These are phyloP conservation scores for Halictus ligatus DNA, from an alignment of 2,888 invertebrate species.

Conservation along the genomic window DNA sequence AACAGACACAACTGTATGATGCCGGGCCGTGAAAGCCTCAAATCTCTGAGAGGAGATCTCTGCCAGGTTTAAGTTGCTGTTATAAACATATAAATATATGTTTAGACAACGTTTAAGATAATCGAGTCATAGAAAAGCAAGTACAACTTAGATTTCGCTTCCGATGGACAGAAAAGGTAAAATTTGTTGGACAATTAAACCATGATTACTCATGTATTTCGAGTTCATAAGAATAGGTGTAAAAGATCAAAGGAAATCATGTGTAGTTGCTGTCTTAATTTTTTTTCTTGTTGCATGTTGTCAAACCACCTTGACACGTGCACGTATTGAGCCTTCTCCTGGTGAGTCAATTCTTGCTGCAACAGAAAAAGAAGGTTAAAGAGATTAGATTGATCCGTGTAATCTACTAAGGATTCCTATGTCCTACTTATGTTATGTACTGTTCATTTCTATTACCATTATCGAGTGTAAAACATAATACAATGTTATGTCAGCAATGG, in stretches of 20 bases:
- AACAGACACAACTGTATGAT: too few species aligned
- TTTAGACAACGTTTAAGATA: neutral
- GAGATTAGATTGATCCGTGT: conserved; percentile 69
- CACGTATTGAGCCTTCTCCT: conserved; percentile 89
- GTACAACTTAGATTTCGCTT: neutral
- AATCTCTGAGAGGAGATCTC: too few species aligned
- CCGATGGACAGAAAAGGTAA: neutral
- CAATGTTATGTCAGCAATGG: conserved; percentile 89
- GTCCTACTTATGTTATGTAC: conserved; percentile 20
- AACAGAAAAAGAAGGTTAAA: conserved; percentile 76
- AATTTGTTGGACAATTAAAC: neutral
- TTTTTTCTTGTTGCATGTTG: conserved; percentile 89
- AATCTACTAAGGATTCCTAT: conserved; percentile 65
- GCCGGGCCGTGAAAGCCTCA: too few species aligned
- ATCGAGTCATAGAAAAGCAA: neutral
- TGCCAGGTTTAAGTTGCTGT: too few species aligned
- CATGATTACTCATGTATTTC: conserved; percentile 16
- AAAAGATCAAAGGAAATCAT: conserved; percentile 84
- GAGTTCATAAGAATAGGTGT: conserved; percentile 77
- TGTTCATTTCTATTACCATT: conserved; percentile 86
- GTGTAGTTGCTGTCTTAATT: conserved; percentile 86
- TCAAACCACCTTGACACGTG: conserved; percentile 92
- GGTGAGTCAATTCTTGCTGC: conserved; percentile 87
- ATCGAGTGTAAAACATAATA: conserved; percentile 89
- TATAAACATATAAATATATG: neutral